Evolutionary conservation across 2,888 invertebrate genomes (phyloP), one percentile per base, ranked within the genome.

Genomic region (Drosophila basisetae): DNA sequence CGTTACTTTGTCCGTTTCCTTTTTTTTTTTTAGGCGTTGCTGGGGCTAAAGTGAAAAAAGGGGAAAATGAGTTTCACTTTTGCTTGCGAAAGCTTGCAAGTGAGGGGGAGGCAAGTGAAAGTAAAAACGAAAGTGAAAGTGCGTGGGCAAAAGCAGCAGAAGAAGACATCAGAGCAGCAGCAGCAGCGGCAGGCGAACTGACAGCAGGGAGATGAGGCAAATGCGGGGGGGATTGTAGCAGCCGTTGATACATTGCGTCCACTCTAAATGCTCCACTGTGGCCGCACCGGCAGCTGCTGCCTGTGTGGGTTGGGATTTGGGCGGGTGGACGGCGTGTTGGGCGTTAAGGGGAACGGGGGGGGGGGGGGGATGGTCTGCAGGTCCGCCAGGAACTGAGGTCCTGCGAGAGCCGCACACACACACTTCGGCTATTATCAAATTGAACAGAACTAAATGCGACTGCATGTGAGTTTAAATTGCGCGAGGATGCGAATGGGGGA

Each of bases 201-300:
- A n/a, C n/a, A 47, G 22, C 13, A 25, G 22, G 47, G 7, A 16
- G 47, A 13, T 28, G 7, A 7, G 66, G 31, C 13, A 16, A 18
- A 35, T n/a, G 1, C 22, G 22, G 31, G 31, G 35, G 25, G 31
- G 13, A 11, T 55, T 30, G 73, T 31, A 83, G 73, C 80, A 77
- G 86, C 89, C 87, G 86, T 68, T 81, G 90, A 77, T 86, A 86
- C 86, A 89, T 81, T 76, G 76, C 84, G 89, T 86, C 91, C 91
- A 91, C 90, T 91, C 89, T 87, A 87, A 87, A 87, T 84, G 90
- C 90, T 82, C 91, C 90, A 74, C 85, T 82, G 87, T 76, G 87
- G 70, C 91, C 61, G 65, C 52, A 69, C 60, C 55, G 68, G 64
- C 90, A 82, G 90, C 86, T 83, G 91, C 81, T 70, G 68, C 70